These are phyloP conservation scores for Prunella strophiata DNA, from an alignment of 2,797 vertebrate species.

Conservation along the genomic window DNA sequence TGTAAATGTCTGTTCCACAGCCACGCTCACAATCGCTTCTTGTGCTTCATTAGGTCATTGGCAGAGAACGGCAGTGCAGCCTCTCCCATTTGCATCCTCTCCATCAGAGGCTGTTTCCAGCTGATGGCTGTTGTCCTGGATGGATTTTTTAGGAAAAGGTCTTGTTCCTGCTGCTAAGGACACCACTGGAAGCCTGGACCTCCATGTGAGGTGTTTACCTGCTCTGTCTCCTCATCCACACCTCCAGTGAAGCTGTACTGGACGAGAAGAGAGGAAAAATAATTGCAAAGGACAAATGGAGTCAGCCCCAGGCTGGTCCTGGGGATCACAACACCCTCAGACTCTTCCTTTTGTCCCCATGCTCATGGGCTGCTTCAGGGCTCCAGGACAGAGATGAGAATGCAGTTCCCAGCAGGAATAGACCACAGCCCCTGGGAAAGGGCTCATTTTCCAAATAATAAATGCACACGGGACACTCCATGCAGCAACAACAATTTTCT, in stretches of 20 bases:
- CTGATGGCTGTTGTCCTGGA: background rate
- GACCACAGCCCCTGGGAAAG: background rate
- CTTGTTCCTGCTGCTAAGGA: background rate
- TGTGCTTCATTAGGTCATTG: slow-evolving; percentile 9
- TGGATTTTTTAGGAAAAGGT: background rate
- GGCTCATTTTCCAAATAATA: background rate
- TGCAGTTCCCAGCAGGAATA: background rate
- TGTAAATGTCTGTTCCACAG: slow-evolving; percentile 30
- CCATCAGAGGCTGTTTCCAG: background rate
- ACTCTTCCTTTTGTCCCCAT: background rate
- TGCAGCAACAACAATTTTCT: background rate
- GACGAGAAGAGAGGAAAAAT: background rate
- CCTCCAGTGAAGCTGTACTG: background rate
- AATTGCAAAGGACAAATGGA: background rate
- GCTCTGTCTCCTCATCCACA: background rate
- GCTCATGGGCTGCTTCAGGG: background rate
- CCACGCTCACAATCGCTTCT: background rate
- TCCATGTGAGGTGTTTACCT: background rate
- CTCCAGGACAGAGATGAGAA: background rate
- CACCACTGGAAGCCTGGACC: background rate
- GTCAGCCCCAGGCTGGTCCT: background rate
- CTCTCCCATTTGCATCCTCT: background rate
- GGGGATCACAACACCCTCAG: background rate
- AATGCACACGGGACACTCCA: background rate
- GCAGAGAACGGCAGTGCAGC: background rate